Evolutionary conservation across 2,888 invertebrate genomes (phyloP), one percentile per base, ranked within the genome.

Genomic region (Schizotus pectinicornis): DNA sequence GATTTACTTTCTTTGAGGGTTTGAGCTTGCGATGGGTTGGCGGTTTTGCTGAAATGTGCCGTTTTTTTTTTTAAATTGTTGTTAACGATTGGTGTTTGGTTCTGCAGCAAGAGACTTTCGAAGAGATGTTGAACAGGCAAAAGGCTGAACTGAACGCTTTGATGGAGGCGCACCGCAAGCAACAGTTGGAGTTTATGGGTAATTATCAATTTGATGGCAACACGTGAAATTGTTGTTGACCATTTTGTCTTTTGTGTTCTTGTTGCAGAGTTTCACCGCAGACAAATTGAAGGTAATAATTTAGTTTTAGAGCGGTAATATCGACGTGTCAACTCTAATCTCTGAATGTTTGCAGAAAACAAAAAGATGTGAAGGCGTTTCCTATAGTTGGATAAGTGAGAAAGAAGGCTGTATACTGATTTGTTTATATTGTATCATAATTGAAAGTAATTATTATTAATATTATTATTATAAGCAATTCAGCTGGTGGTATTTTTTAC

Each of bases 141-240:
- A 83, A 83, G 70, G 78, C 80, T 64, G 85, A 85, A 72, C 70
- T 83, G 60, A 83, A 84, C 66, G 83, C 83, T 59, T 72, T 85
- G 64, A 78, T 80, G 74, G 80, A 80, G 67, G 79, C 79, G n/a
- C 81, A 82, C 62, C 74, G 80, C 56, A 80, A 81, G 61, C 85
- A 85, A 69, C 80, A 80, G 66, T 69, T 79, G 63, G 80, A 80
- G 67, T 80, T 78, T 67, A 79, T 80, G 76, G 77, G 77, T 66
- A 75, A 74, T 64, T 72, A 68, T 64, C 64, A 69, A 61, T 42
- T 63, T 53, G 64, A 65, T 53, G 67, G 63, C 61, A 62, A 63
- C 38, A 41, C 60, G 43, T 66, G 59, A 43, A 64, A 67, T 56
- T 65, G 61, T 61, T 68, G 63, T 39, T 54, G 43, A 42, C 22